These are phyloP conservation scores for Bradypodion ventrale DNA, from an alignment of 2,797 vertebrate genomes.

Conservation along the genomic window DNA sequence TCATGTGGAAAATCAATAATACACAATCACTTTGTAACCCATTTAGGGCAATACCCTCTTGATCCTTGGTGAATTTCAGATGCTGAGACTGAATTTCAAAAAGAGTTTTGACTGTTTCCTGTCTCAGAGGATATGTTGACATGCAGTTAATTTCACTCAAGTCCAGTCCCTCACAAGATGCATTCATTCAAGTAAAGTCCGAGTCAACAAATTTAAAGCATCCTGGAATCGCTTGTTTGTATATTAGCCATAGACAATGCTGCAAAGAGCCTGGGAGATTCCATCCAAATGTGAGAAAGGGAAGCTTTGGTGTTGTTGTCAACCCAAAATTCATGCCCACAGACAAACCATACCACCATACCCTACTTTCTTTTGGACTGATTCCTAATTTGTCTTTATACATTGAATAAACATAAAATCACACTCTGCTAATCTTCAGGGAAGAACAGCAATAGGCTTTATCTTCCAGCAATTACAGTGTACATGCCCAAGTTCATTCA, in stretches of 20 bases:
- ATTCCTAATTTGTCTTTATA: background rate
- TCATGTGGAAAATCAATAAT: conserved; percentile 33
- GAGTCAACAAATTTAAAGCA: background rate
- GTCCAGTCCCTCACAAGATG: background rate
- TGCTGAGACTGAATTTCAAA: conserved; percentile 1
- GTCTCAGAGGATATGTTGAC: background rate
- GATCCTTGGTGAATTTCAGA: conserved; percentile 23
- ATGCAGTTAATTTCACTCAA: background rate
- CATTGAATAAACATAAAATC: background rate
- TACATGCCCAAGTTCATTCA: too few species aligned
- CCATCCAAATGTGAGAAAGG: background rate
- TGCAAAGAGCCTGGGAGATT: too few species aligned
- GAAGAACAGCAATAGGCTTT: background rate
- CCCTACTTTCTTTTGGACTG: background rate
- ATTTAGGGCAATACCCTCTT: background rate
- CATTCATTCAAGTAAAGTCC: background rate
- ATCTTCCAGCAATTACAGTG: too few species aligned
- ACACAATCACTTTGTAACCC: conserved; percentile 18
- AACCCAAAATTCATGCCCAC: background rate
- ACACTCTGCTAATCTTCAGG: background rate
- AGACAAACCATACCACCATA: background rate
- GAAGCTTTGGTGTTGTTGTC: background rate
- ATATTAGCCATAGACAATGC: too few species aligned
- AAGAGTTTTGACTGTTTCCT: background rate
- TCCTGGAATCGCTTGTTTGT: background rate